Base-by-base conservation (phyloP, 2,888 invertebrate genomes). In the Acheta domesticus region DNA sequence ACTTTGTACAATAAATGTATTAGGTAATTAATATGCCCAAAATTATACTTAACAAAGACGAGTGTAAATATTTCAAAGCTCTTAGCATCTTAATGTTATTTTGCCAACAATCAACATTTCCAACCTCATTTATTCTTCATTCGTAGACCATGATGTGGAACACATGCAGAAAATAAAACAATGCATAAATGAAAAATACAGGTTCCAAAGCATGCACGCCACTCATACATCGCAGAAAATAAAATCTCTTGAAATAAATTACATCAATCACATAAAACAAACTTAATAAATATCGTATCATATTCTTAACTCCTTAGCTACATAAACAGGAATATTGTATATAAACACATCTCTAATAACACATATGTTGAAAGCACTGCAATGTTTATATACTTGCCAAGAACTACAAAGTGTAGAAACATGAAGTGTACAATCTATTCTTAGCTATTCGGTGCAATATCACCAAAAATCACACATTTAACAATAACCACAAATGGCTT, bases 201-300 rank as follows among this genome's bases (percentile, higher is more conserved):
- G 8, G 5, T 19, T n/a, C 62, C 62, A 62, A n/a, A 62, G 62
- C 62, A 62, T 62, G 16, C 62, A 11, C 12, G 19, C 50, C 62
- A 62, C n/a, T 14, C 62, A 62, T n/a, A 62, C 62, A 62, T 19
- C 12, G 3, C n/a, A 62, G 62, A 62, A 62, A 62, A 62, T 62
- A 62, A 62, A 62, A 62, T 62, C 14, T 62, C 62, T 62, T 62
- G 16, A 62, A 62, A 62, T 62, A 62, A 62, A 62, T 62, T 62
- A 62, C 62, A 62, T 62, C 4, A 62, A 62, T 62, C 62, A 62
- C 62, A 62, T 62, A 62, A 14, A 62, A 62, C 62, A 62, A 62
- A 19, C 62, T 62, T 62, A 62, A 62, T 62, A 62, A 62, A 62
- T 62, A 62, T 62, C 14, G 14, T 62, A 62, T 62, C 62, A 62